Conservation (phyloP, 2,113 vertebrate genomes). For the Arenaria interpres region DNA sequence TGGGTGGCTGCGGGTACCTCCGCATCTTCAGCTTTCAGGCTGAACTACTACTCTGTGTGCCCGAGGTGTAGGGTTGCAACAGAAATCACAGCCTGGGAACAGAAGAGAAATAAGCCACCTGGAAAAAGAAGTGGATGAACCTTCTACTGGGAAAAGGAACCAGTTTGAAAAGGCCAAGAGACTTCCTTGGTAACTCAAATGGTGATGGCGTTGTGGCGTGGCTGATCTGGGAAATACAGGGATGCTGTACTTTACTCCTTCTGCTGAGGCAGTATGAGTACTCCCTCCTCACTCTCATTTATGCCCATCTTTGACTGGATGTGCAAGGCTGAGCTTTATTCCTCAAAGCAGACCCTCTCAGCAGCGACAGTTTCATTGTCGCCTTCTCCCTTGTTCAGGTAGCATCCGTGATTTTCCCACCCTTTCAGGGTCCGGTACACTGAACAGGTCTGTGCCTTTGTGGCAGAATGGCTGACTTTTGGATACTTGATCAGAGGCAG, state of each 20-base stretch:
- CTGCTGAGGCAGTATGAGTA: background rate
- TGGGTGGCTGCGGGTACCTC: background rate
- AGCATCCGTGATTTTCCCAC: background rate
- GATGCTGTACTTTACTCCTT: background rate
- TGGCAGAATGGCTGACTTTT: background rate
- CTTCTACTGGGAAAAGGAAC: background rate
- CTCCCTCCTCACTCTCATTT: accelerated
- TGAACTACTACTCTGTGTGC: background rate
- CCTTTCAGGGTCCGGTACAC: background rate
- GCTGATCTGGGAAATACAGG: background rate
- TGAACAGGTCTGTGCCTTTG: background rate
- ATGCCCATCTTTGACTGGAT: background rate
- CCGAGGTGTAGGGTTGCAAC: background rate
- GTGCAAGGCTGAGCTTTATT: background rate
- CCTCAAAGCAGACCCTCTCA: background rate
- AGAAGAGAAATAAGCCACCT: background rate
- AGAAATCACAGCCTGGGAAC: background rate
- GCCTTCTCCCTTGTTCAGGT: background rate
- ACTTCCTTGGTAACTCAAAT: background rate
- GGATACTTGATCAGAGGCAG: background rate
- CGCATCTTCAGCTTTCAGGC: background rate
- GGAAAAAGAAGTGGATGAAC: background rate
- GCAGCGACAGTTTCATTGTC: background rate
- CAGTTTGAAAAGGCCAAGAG: background rate
- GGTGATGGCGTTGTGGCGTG: background rate